Evolutionary conservation across 2,888 invertebrate species (phyloP), one percentile per base, ranked within the genome.

Genomic region (Agrilus mali): DNA sequence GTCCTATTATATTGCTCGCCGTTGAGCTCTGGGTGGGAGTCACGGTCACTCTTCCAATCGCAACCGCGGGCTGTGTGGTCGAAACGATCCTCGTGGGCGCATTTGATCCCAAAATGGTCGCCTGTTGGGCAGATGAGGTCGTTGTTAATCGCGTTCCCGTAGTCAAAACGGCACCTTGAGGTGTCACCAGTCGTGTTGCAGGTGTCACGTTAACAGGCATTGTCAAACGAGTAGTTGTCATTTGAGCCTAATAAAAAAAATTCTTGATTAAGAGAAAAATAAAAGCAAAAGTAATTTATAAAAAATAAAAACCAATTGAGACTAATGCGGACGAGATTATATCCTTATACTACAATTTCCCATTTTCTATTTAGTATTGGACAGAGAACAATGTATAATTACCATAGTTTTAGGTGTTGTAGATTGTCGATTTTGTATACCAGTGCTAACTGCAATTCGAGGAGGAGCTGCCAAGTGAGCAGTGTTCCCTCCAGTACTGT

Each of bases 151-250:
- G 53, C 0, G 64, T 53, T 22, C 61, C 58, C 1, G 65, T 56
- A 14, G 63, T 59, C 16, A 65, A 53, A 5, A 66, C 58, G 10
- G 64, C 57, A 6, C 59, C 60, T 51, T 63, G 65, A 1, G 64
- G 61, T 5, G 59, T 52, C 13, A 64, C 56, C 7, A 64, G 49
- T 5, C 64, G 54, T 4, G 55, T 47, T 1, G 54, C 41, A n/a
- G 60, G 48, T 12, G 56, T 53, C 3, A 61, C 60, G 41, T 54
- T 60, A 13, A 62, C 60, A 5, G 65, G 63, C 38, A 64, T 57
- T 27, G 65, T 55, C 39, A 65, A 48, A 40, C 65, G 51, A 14
- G 65, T 56, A 7, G 62, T 57, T 32, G 61, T 59, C 7, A 64
- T 60, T 49, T 65, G 62, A 14, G 50, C 54, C 60, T 63, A 47